A percentile compares a stretch with the other conserved stretches of the same genome.
These are phyloP conservation scores for Drepana arcuata DNA, from an alignment of 1,140 invertebrate species.

Conservation along the genomic window DNA sequence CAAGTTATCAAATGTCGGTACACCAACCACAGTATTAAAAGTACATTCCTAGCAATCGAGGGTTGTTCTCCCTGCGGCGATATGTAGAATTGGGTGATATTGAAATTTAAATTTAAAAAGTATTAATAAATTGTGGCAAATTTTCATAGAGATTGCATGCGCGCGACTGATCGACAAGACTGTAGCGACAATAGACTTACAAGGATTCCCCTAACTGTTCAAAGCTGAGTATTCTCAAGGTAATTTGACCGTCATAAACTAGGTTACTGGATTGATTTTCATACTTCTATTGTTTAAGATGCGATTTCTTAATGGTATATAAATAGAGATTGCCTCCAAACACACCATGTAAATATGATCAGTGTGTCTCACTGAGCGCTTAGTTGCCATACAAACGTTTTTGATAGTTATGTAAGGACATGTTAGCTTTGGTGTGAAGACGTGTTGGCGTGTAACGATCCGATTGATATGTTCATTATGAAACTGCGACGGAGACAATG, in stretches of 20 bases:
- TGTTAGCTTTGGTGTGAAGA: conserved; percentile 20
- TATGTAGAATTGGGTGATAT: conserved; percentile 54
- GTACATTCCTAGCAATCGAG: conserved; percentile 63
- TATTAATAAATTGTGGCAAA: conserved; percentile 55
- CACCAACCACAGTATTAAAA: conserved; percentile 67
- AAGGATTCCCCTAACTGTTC: no score
- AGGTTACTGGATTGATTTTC: no score
- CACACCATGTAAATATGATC: conserved; percentile 56
- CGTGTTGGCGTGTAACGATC: no score
- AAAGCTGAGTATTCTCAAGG: no score
- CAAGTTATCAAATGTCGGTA: no score
- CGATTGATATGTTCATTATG: no score
- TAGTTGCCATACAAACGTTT: conserved; percentile 69
- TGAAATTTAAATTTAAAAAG: conserved; percentile 34
- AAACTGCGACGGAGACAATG: no score
- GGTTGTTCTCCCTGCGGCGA: conserved; percentile 37
- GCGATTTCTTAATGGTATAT: no score
- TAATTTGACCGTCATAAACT: no score
- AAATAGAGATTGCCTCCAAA: no score
- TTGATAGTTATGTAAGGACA: conserved; percentile 56
- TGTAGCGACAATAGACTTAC: conserved; percentile 37
- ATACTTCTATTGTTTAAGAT: no score
- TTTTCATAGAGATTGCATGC: conserved; percentile 34
- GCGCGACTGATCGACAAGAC: conserved; percentile 43
- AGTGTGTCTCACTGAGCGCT: conserved; percentile 56